These are phyloP conservation scores for Coenonympha glycerion DNA, from an alignment of 2,888 invertebrate species.

Conservation along the genomic window DNA sequence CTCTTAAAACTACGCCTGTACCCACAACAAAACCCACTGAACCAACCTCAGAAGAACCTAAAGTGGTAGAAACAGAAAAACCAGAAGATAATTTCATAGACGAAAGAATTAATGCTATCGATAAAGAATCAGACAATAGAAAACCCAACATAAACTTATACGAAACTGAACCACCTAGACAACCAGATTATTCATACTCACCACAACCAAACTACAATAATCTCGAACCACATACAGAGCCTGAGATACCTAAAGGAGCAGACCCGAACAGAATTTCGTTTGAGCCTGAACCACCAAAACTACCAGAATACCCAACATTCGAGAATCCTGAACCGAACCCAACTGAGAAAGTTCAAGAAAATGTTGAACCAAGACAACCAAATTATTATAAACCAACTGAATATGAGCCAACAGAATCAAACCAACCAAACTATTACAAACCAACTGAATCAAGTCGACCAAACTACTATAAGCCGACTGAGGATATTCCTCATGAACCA, in stretches of 20 bases:
- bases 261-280: neutral
- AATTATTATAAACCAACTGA: neutral
- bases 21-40: slow-evolving; percentile 14
- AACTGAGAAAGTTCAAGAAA: neutral
- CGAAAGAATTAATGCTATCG: slow-evolving; percentile 9
- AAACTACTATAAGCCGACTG: neutral
- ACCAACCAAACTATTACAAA: neutral
- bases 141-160: slow-evolving; percentile 19
- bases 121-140: slow-evolving; percentile 21
- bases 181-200: slow-evolving; percentile 1
- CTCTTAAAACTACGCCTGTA: slow-evolving; percentile 14
- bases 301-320: neutral
- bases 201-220: neutral
- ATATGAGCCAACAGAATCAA: neutral
- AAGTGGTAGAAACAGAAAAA: slow-evolving; percentile 25
- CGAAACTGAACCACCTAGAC: slow-evolving; percentile 5
- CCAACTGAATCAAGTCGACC: neutral
- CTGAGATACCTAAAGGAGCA: neutral
- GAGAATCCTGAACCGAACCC: neutral
- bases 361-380: neutral
- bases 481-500: neutral
- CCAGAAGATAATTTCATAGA: slow-evolving; percentile 17
- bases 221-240: no score
- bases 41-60: slow-evolving; percentile 19
- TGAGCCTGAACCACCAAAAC: neutral